phyloP scores from a whole-genome alignment of 2,888 invertebrate species.

The Plutella xylostella region DNA sequence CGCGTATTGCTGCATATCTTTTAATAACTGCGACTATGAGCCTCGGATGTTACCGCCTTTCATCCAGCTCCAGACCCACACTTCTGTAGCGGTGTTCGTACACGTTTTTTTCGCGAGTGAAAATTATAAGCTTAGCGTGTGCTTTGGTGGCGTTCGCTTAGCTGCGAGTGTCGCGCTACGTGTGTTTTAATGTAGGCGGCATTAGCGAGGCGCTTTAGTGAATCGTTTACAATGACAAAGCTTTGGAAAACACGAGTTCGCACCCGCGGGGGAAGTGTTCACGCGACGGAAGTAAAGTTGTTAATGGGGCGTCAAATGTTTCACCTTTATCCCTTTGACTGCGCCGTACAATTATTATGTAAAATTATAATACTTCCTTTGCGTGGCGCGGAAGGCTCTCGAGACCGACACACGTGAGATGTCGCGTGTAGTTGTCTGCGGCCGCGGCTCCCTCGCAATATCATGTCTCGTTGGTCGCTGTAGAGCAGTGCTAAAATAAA shows the following conservation, averaged over 20 bases:
- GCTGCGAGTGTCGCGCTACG: slow-evolving; percentile 31
- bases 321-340: slow-evolving; percentile 7
- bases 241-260: slow-evolving; percentile 40
- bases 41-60: slow-evolving; percentile 29
- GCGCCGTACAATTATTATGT: slow-evolving; percentile 1
- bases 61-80: slow-evolving; percentile 19
- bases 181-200: slow-evolving; percentile 27
- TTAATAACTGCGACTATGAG: slow-evolving; percentile 39
- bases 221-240: slow-evolving; percentile 44
- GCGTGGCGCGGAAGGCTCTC: neutral
- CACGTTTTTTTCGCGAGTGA: slow-evolving; percentile 17
- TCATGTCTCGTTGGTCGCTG: neutral
- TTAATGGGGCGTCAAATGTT: slow-evolving; percentile 36
- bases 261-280: slow-evolving; percentile 19
- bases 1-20: slow-evolving; percentile 34
- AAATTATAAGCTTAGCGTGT: slow-evolving; percentile 32
- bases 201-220: slow-evolving; percentile 27
- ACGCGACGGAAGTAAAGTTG: slow-evolving; percentile 6
- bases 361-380: neutral
- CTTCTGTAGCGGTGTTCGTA: slow-evolving; percentile 6
- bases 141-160: slow-evolving; percentile 24
- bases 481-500: neutral
- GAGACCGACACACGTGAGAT: too few relatives aligned
- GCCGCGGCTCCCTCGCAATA: too few relatives aligned
- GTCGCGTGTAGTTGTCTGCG: too few relatives aligned